phyloP scores from a whole-genome alignment of 2,797 vertebrate genomes.

The Platyrinchus mystaceus region DNA sequence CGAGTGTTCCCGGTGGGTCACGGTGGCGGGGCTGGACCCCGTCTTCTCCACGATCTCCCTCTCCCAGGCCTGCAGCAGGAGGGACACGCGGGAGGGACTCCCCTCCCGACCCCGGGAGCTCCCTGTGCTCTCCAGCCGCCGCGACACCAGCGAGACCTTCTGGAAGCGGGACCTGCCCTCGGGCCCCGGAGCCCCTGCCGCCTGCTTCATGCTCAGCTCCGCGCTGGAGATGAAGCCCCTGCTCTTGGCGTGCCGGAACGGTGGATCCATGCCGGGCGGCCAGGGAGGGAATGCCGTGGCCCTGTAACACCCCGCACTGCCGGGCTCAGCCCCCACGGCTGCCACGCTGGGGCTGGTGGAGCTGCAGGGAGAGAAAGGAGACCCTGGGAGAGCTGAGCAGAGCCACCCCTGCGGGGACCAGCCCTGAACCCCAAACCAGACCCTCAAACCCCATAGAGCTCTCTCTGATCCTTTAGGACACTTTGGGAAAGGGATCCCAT shows the following conservation, averaged over 20 bases:
- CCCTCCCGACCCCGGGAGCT: not conserved
- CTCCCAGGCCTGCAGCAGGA: conserved; percentile 69
- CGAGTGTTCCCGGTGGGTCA: not conserved
- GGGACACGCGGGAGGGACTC: conserved; percentile 59
- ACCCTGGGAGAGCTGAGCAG: not conserved
- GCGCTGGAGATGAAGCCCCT: conserved; percentile 61
- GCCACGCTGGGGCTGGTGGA: not conserved
- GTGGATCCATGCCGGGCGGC: not conserved
- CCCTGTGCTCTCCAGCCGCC: not conserved
- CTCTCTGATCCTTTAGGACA: not conserved
- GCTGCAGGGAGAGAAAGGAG: not conserved
- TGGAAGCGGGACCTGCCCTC: conserved; percentile 69
- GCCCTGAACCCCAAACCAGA: not conserved
- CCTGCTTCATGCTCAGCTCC: conserved; percentile 69
- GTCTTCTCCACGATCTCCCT: conserved; percentile 55
- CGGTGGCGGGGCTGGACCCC: not conserved
- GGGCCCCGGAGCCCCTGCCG: not conserved
- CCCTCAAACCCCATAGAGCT: not conserved
- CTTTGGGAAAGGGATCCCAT: not conserved
- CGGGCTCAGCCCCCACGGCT: not conserved
- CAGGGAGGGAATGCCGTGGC: accelerated
- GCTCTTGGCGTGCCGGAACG: not conserved
- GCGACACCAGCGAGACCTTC: conserved; percentile 78
- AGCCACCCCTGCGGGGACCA: accelerated
- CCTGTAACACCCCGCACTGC: not conserved